Evolutionary conservation across 1,140 invertebrate genomes (phyloP), one percentile per base, ranked within the genome.

Genomic region (Andricus grossulariae): DNA sequence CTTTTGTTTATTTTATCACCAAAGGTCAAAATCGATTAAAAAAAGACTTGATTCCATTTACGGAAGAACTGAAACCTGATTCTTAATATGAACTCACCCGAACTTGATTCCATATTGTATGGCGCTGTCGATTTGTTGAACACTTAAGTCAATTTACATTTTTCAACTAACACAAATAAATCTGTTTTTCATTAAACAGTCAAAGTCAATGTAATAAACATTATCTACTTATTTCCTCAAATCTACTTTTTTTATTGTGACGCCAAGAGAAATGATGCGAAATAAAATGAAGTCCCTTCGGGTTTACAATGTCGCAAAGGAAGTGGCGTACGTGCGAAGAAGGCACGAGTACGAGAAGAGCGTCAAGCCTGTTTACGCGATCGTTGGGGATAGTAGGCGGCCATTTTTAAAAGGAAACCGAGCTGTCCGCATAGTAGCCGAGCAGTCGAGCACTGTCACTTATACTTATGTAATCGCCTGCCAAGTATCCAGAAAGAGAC

Each of bases 351-450:
- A 32, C 25, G 10, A 60, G 13, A 39, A 25, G 57, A 66, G 60
- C 60, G 39, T n/a, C 32, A 32, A 39, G 60, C 39, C 21, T 66
- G 32, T 66, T 66, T 39, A 66, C 21, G n/a, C 60, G 60, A 66
- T 66, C 32, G 60, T 60, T 21, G n/a, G 16, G 21, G 32, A 32
- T 72, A 72, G 71, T 72, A 66, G 77, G 72, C 83, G 82, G 84
- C 85, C 85, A 87, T 87, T 87, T 87, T 87, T 86, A 85, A 87
- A 87, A 85, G 85, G 85, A 85, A 85, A 82, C 79, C 78, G 76
- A 83, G 70, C 71, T 74, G 71, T 71, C 66, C 71, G 39, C 57
- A 15, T 66, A 66, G 60, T 66, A 60, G 55, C 55, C 19, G 21
- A 21, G 21, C 25, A 32, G 25, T 32, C 25, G 25, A 32, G 21